These are phyloP conservation scores for Pontoporia blainvillei DNA, from an alignment of 2,113 vertebrate genomes.

Conservation along the genomic window DNA sequence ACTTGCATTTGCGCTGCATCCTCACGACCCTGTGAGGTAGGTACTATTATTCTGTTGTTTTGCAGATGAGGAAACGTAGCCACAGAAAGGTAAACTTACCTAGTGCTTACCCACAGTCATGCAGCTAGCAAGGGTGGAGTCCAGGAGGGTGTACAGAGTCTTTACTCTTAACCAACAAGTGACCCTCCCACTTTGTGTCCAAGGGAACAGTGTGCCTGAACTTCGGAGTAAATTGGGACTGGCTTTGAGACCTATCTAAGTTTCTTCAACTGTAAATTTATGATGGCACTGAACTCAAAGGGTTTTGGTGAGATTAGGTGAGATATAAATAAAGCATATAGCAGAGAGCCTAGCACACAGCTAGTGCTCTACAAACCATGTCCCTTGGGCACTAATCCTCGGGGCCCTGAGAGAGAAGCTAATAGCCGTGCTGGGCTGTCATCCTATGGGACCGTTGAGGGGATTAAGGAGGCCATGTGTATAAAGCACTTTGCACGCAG, in stretches of 20 bases:
- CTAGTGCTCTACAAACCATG: background rate
- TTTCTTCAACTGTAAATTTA: background rate
- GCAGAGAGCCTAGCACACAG: background rate
- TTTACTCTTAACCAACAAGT: background rate
- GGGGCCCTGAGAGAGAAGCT: background rate
- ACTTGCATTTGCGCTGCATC: background rate
- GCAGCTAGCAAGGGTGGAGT: background rate
- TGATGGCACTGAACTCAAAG: background rate
- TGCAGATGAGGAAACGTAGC: background rate
- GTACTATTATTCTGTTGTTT: background rate
- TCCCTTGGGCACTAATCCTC: background rate
- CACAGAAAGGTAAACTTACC: background rate
- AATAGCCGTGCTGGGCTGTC: background rate
- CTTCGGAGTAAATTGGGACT: background rate
- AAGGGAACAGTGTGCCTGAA: background rate
- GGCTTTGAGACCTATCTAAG: background rate
- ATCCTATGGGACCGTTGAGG: rapidly evolving
- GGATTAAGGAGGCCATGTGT: rapidly evolving
- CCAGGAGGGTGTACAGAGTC: background rate
- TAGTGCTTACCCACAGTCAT: background rate
- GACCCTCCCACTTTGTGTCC: background rate
- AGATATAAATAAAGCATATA: background rate
- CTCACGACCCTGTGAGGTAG: background rate
- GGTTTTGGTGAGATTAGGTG: background rate
- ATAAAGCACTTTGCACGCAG: background rate